Evolutionary conservation across 1,140 invertebrate genomes (phyloP), one percentile per base, ranked within the genome.

Genomic region (Panonychus citri): DNA sequence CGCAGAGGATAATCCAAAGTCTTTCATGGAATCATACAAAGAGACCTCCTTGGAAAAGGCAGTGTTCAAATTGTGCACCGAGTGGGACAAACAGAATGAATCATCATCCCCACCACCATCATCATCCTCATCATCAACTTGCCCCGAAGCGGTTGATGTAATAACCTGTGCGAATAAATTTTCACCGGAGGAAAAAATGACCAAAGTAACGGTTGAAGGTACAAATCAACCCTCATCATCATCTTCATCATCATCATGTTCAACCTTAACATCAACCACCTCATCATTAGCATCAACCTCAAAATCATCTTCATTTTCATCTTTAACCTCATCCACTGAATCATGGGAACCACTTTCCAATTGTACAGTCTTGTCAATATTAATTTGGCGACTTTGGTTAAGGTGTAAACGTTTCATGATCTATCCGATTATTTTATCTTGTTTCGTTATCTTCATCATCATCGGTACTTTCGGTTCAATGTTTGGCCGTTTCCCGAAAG

Each of bases 21-120:
- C 79, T 34, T 74, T 94, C 0, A 74, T 95, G 24, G 73, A 78
- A 13, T 80, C 81, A 71, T 89, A 88, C 69, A 77, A 78, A 61
- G 85, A 82, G 65, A 74, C 80, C 59, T 83, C 81, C 21, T 69
- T 95, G 13, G 89, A 95, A 71, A 86, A 89, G 60, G 87, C 94
- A 1, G 95, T 96, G 70, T 74, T 96, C 12, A 87, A 90, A 69
- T 71, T 95, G 1, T 93, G 87, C 39, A 21, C 43, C 7, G 5
- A 46, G 19, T 46, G 43, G 43, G 43, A 46, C 19, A 19, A 53
- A 40, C 28, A 21, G 17, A 34, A 28, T 25, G n/a, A 19, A 46
- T 1, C 43, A 46, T 46, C 1, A 1, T 12, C 30, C 5, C 12
- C 30, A 34, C 12, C 30, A 12, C 12, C 30, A 12, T 34, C 30